Base-by-base conservation (phyloP, 2,888 invertebrate species). In the Pollenia angustigena region DNA sequence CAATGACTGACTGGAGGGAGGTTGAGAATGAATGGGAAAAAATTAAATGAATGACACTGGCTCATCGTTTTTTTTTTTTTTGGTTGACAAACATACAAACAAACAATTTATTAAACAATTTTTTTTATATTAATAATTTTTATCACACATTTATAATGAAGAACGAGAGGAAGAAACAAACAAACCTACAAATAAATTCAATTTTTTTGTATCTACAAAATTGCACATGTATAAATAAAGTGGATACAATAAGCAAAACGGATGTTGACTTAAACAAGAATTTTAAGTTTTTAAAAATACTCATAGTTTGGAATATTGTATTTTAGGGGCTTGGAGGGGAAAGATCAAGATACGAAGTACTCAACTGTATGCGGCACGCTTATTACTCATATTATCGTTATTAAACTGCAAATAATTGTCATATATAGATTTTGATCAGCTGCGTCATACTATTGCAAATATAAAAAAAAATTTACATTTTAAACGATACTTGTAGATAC, bases 351-450 rank as follows among this genome's bases (percentile, higher is more conserved):
- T 3, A 68, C 14, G 10, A 52, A 72, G 40, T 71, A 46, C 69
- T 9, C 58, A 69, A 76, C 7, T 79, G 66, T 56, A 32, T 32
- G 72, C 62, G 78, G 78, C 78, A 82, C 81, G 85, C 81, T 71
- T 81, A 68, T 46, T 52, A 62, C 62, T 62, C 58, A 9, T 52
- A 79, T 69, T 79, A 79, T 60, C 11, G 48, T 69, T 68, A 68
- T 75, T 52, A 58, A 81, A 80, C n/a, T 60, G 68, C 68, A 68
- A 74, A 46, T 81, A 50, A 81, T 72, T 74, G 74, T 74, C 72
- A 56, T 74, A 66, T 74, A 68, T 74, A 74, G 84, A 74, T 84
- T 44, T 74, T 54, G 68, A 84, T 79, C 79, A 75, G 75, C 80
- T 69, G 85, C 75, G 75, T 69, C 62, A 75, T 80, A 60, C 11